These are phyloP conservation scores for Epinephelus malabaricus DNA, from an alignment of 2,797 vertebrate genomes.

Conservation along the genomic window DNA sequence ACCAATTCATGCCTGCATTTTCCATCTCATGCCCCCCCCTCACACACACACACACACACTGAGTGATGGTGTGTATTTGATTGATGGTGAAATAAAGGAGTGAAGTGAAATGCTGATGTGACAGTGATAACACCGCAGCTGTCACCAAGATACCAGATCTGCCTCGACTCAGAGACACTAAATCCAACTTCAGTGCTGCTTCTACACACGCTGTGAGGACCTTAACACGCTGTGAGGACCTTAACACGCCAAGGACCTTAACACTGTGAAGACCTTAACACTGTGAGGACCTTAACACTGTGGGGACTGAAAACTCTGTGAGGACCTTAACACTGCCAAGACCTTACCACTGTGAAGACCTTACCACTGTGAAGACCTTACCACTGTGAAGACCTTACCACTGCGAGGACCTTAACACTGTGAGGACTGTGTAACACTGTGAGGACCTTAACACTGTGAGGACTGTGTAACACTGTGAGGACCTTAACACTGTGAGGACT, in stretches of 20 bases:
- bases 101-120: conserved; percentile 27
- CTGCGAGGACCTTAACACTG: no score
- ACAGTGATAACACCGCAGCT: conserved; percentile 51
- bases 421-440: not conserved
- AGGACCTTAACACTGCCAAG: not conserved
- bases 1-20: no score
- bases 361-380: no score
- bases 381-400: no score
- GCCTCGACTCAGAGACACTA: conserved; percentile 20
- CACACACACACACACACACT: not conserved
- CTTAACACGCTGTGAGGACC: no score
- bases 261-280: no score
- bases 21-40: no score
- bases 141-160: conserved; percentile 56
- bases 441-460: no score
- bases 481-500: no score
- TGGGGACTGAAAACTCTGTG: no score
- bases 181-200: conserved; percentile 10
- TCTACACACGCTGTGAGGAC: not conserved
- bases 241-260: no score
- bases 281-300: not conserved
- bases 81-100: conserved; percentile 31
- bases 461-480: no score
- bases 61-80: conserved; percentile 13
- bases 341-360: not conserved